Percentiles rank a stretch among this genome's conserved stretches.
phyloP scores from a whole-genome alignment of 2,888 invertebrate genomes.

The Acanthoscelides obtectus region DNA sequence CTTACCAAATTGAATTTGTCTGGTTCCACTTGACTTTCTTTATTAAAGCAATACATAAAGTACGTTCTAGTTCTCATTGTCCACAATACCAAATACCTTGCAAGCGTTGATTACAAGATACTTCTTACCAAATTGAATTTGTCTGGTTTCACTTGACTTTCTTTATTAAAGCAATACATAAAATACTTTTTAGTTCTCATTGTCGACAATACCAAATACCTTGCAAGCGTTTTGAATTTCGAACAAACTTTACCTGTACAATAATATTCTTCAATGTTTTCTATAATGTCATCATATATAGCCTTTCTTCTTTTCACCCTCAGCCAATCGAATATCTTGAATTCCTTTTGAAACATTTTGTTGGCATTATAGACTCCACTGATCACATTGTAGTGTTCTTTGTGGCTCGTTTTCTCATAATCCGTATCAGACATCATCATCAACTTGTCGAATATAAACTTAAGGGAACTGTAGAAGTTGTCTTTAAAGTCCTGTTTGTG shows the following conservation, averaged over 20 bases:
- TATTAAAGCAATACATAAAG: too few relatives aligned
- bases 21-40: too few relatives aligned
- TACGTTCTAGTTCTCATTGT: too few relatives aligned
- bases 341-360: slow-evolving; percentile 17
- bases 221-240: neutral
- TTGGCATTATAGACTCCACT: slow-evolving; percentile 20
- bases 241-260: slow-evolving; percentile 8
- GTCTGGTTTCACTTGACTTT: too few relatives aligned
- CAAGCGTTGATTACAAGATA: too few relatives aligned
- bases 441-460: slow-evolving; percentile 15
- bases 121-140: too few relatives aligned
- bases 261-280: slow-evolving; percentile 13
- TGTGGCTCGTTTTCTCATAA: slow-evolving; percentile 4
- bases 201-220: too few relatives aligned
- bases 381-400: slow-evolving; percentile 15
- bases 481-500: slow-evolving; percentile 1
- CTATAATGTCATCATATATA: slow-evolving; percentile 21
- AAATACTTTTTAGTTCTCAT: too few relatives aligned
- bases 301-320: slow-evolving; percentile 8
- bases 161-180: too few relatives aligned
- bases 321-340: slow-evolving; percentile 18
- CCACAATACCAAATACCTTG: too few relatives aligned
- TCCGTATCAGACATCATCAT: slow-evolving; percentile 6
- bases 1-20: too few relatives aligned
- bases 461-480: slow-evolving; percentile 20